Conservation (phyloP, 2,797 vertebrate genomes). For the Neosilurus mollespiculum region DNA sequence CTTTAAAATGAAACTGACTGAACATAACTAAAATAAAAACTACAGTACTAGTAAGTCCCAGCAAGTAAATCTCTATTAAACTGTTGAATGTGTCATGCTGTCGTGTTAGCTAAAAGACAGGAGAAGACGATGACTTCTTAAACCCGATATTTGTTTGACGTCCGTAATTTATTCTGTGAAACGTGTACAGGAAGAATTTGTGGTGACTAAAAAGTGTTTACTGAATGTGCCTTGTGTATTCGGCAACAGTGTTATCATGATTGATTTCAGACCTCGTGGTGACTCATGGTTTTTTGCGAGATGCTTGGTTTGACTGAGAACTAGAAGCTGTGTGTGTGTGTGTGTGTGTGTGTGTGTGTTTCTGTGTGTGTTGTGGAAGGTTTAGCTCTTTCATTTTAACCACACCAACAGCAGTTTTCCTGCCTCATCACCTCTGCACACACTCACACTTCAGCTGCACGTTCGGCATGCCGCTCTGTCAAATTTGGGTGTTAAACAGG, state of each 20-base stretch:
- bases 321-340: not conserved
- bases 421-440: constrained; percentile 28
- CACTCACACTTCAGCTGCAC: not conserved
- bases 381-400: not conserved
- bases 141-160: not conserved
- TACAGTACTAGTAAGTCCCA: not conserved
- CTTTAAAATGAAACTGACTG: no score
- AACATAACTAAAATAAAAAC: no score
- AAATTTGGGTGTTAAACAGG: constrained; percentile 1
- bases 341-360: not conserved
- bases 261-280: constrained; percentile 30
- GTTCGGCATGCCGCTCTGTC: not conserved
- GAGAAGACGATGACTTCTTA: not conserved
- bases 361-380: not conserved
- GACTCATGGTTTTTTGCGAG: constrained; percentile 31
- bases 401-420: constrained; percentile 20
- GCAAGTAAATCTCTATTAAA: not conserved
- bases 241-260: not conserved
- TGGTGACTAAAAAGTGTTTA: not conserved
- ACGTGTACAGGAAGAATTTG: not conserved
- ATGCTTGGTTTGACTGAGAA: constrained; percentile 32
- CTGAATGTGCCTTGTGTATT: not conserved
- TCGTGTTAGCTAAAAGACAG: not conserved
- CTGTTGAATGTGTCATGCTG: not conserved
- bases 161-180: not conserved